phyloP scores from a whole-genome alignment of 2,888 invertebrate species.

The Philaethria dido region DNA sequence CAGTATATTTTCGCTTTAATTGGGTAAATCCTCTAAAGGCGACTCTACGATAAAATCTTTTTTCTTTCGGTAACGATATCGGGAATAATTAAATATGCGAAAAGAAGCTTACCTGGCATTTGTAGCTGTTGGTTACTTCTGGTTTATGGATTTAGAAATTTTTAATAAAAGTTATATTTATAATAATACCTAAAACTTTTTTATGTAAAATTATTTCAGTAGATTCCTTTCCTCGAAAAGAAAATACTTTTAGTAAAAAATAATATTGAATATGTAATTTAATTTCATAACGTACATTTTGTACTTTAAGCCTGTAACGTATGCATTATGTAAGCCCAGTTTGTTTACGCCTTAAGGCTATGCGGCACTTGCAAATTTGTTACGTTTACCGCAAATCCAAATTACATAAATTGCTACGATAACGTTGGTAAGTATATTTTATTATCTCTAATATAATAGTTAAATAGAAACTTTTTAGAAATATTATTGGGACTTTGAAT shows the following conservation, averaged over 20 bases:
- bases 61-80: slow-evolving; percentile 55
- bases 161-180: slow-evolving; percentile 1
- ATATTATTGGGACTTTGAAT: too few species aligned
- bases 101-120: slow-evolving; percentile 60
- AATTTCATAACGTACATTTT: not conserved
- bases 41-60: slow-evolving; percentile 64
- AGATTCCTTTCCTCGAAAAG: not conserved
- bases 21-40: slow-evolving; percentile 73
- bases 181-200: not conserved
- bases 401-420: slow-evolving; percentile 25
- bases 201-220: not conserved
- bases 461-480: not conserved
- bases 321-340: slow-evolving; percentile 20
- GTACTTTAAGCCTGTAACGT: slow-evolving; percentile 7
- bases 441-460: not conserved
- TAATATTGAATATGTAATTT: slow-evolving; percentile 2
- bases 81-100: slow-evolving; percentile 62
- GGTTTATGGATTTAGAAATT: slow-evolving; percentile 3
- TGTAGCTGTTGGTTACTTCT: slow-evolving; percentile 24
- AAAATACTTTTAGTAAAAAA: not conserved
- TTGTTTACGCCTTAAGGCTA: slow-evolving; percentile 26
- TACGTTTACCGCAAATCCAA: slow-evolving; percentile 25
- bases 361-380: slow-evolving; percentile 27
- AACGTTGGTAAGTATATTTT: slow-evolving; percentile 18
- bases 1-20: slow-evolving; percentile 56